A percentile compares a stretch with the other conserved stretches of the same genome.
phyloP scores from a whole-genome alignment of 2,113 vertebrate genomes.

The Mesocricetus auratus region DNA sequence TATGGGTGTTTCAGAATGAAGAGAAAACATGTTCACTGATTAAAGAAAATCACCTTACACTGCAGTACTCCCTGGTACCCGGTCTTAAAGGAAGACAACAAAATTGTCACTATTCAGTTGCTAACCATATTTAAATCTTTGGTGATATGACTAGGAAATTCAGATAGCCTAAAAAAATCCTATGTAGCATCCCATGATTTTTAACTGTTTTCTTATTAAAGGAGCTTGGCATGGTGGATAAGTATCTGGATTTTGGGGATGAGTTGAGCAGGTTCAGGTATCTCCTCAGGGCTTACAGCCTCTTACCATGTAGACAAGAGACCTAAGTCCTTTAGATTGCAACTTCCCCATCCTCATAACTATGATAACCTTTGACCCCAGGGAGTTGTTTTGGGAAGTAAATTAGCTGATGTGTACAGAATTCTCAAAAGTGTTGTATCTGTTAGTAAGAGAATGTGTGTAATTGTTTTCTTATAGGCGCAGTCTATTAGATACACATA shows the following conservation, averaged over 20 bases:
- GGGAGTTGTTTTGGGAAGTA: neutral
- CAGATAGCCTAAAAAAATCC: neutral
- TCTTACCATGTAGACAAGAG: neutral
- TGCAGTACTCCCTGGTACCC: neutral
- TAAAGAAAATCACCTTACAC: neutral
- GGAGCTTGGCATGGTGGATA: neutral
- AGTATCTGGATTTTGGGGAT: neutral
- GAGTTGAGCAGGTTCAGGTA: neutral
- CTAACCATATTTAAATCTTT: neutral
- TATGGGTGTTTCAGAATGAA: neutral
- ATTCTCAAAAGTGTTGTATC: neutral
- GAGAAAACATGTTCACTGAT: neutral
- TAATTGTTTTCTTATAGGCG: neutral
- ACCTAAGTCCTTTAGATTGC: neutral
- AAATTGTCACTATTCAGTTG: slow-evolving; percentile 5
- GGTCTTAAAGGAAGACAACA: slow-evolving; percentile 11
- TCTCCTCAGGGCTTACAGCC: neutral
- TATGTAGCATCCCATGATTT: neutral
- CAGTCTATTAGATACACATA: neutral
- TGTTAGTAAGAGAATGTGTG: neutral
- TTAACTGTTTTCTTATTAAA: neutral
- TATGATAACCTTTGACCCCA: neutral
- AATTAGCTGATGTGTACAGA: neutral
- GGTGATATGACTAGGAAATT: neutral
- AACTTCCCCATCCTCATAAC: neutral